Evolutionary conservation across 2,888 invertebrate genomes (phyloP).

Genomic region (Chouioia cunea): DNA sequence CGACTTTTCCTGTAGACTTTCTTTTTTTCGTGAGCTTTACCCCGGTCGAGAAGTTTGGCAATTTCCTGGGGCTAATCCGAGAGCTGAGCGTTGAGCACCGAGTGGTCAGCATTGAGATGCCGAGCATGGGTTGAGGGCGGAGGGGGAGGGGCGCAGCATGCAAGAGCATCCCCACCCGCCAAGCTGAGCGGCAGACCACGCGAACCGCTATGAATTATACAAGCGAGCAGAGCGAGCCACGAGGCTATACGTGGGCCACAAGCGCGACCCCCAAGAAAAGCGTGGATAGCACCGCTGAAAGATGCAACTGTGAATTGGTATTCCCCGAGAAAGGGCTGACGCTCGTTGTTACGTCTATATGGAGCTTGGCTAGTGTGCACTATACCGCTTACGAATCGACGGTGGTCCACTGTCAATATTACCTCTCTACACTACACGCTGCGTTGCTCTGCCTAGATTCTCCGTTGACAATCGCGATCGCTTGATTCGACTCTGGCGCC

Average conservation of each 20-base stretch:
- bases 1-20: slow-evolving; percentile 66
- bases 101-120: slow-evolving; percentile 68
- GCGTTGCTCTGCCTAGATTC: no score
- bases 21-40: slow-evolving; percentile 21
- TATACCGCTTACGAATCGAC: no score
- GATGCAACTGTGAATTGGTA: no score
- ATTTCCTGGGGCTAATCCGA: slow-evolving; percentile 68
- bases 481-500: no score
- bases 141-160: slow-evolving; percentile 34
- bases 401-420: no score
- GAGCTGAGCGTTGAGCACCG: slow-evolving; percentile 2
- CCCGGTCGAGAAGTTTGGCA: slow-evolving; percentile 65
- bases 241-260: slow-evolving; percentile 51
- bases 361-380: no score
- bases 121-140: slow-evolving; percentile 45
- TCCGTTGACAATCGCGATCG: no score
- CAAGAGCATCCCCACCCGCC: slow-evolving; percentile 18
- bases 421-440: no score
- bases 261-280: no score
- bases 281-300: no score
- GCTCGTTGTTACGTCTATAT: no score
- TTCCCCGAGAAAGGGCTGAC: no score
- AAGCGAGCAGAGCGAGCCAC: slow-evolving; percentile 56
- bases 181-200: slow-evolving; percentile 55
- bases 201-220: slow-evolving; percentile 66